Evolutionary conservation across 1,140 invertebrate genomes (phyloP).

Genomic region (Rhopalosiphum padi): DNA sequence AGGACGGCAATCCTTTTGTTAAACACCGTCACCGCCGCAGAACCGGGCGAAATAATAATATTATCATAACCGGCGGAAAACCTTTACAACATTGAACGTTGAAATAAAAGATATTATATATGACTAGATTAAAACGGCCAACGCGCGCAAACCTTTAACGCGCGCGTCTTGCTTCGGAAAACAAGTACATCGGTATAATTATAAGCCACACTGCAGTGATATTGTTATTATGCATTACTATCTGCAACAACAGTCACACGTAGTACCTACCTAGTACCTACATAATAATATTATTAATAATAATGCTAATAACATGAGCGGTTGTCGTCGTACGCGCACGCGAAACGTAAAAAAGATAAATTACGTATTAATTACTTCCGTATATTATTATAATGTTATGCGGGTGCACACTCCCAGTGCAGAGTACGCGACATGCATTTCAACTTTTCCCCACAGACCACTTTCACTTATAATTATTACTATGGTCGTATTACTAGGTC

Average conservation of each 20-base stretch:
- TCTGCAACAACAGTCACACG: neutral
- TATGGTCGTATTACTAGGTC: neutral
- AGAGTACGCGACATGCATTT: neutral
- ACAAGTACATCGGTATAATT: neutral
- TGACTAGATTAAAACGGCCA: neutral
- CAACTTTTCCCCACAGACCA: neutral
- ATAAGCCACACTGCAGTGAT: neutral
- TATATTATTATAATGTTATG: too few species aligned
- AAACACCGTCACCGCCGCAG: neutral
- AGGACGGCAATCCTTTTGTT: neutral
- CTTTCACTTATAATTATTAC: neutral
- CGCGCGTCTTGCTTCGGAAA: neutral
- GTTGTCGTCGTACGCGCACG: too few species aligned
- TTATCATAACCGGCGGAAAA: constrained; percentile 1
- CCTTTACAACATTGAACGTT: neutral
- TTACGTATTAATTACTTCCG: too few species aligned
- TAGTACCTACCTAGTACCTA: neutral
- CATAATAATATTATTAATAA: neutral
- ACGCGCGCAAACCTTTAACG: neutral
- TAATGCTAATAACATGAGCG: too few species aligned
- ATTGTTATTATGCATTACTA: neutral
- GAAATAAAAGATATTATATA: neutral
- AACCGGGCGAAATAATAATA: neutral
- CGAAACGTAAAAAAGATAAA: too few species aligned
- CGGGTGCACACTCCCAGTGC: too few species aligned